A percentile compares a stretch with the other conserved stretches of the same genome.
These are phyloP conservation scores for Thalassoma bifasciatum DNA, from an alignment of 2,113 vertebrate species.

Conservation along the genomic window DNA sequence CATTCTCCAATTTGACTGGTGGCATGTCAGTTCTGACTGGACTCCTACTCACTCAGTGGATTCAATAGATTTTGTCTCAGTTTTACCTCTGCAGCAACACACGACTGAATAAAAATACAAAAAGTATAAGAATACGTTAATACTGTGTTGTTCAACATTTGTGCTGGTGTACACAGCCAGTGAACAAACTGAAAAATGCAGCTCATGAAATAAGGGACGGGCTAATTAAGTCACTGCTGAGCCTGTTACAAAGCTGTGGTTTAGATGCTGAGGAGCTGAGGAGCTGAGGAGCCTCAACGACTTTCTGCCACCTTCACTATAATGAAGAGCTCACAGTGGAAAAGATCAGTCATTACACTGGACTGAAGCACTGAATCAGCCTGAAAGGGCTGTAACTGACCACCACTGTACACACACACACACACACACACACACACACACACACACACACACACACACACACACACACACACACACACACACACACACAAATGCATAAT, in stretches of 20 bases:
- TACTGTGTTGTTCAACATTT: neutral
- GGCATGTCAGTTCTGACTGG: neutral
- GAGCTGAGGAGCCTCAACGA: slow-evolving; percentile 55
- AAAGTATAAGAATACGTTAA: slow-evolving; percentile 6
- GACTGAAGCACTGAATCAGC: slow-evolving; percentile 64
- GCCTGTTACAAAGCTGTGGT: slow-evolving; percentile 33
- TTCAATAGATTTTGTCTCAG: too few relatives aligned
- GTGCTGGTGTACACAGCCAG: too few relatives aligned
- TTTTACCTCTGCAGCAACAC: slow-evolving; percentile 47
- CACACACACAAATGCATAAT: slow-evolving; percentile 41
- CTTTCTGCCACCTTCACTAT: slow-evolving; percentile 65
- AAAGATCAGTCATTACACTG: slow-evolving; percentile 52
- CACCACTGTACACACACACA: slow-evolving; percentile 27
- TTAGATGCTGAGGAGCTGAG: slow-evolving; percentile 26
- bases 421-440: slow-evolving; percentile 24
- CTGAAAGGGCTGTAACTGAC: slow-evolving; percentile 68
- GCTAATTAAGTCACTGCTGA: slow-evolving; percentile 40
- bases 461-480: slow-evolving; percentile 23
- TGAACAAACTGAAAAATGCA: slow-evolving; percentile 62
- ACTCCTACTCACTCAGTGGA: slow-evolving; percentile 10
- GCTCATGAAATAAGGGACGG: slow-evolving; percentile 64
- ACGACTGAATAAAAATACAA: slow-evolving; percentile 7
- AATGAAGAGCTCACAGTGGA: slow-evolving; percentile 54
- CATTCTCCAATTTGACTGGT: slow-evolving; percentile 8
- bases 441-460: slow-evolving; percentile 18